A percentile compares a stretch with the other conserved stretches of the same genome.
These are phyloP conservation scores for Polyommatus iphigenia DNA, from an alignment of 2,888 invertebrate genomes.

Conservation along the genomic window DNA sequence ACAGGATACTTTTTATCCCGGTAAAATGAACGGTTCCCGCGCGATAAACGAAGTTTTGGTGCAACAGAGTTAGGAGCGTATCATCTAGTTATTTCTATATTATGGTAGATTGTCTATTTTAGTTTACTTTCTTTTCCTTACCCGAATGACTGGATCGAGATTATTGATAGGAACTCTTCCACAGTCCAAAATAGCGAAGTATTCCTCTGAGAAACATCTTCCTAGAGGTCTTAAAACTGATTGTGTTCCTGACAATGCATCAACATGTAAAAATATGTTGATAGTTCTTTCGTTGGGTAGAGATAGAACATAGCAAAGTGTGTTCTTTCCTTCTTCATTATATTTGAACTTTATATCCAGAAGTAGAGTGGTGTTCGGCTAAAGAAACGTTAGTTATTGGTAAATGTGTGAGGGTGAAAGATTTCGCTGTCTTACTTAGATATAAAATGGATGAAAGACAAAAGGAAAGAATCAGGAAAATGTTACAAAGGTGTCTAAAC, in stretches of 20 bases:
- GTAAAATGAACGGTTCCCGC: no score
- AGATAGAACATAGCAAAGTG: constrained; percentile 62
- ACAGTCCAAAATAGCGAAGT: constrained; percentile 64
- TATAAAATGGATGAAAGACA: background rate
- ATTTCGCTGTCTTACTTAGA: background rate
- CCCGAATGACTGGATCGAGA: constrained; percentile 72
- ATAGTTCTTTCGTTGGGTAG: constrained; percentile 65
- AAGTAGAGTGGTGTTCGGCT: constrained; percentile 59
- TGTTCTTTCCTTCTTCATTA: constrained; percentile 54
- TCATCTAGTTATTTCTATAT: no score
- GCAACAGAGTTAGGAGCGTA: no score
- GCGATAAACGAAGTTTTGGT: no score
- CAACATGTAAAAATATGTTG: constrained; percentile 56
- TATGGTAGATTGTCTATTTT: no score
- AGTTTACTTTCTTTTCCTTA: constrained; percentile 41
- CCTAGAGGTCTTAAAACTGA: constrained; percentile 62
- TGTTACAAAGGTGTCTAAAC: no score
- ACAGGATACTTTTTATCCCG: no score
- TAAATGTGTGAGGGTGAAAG: background rate
- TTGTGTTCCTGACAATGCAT: constrained; percentile 53
- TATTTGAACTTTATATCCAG: constrained; percentile 60
- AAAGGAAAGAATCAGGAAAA: background rate
- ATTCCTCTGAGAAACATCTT: constrained; percentile 50
- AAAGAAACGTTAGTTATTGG: constrained; percentile 37
- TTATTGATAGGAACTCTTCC: constrained; percentile 74